Conservation (phyloP, 2,888 invertebrate genomes). For the Chironomus riparius region DNA sequence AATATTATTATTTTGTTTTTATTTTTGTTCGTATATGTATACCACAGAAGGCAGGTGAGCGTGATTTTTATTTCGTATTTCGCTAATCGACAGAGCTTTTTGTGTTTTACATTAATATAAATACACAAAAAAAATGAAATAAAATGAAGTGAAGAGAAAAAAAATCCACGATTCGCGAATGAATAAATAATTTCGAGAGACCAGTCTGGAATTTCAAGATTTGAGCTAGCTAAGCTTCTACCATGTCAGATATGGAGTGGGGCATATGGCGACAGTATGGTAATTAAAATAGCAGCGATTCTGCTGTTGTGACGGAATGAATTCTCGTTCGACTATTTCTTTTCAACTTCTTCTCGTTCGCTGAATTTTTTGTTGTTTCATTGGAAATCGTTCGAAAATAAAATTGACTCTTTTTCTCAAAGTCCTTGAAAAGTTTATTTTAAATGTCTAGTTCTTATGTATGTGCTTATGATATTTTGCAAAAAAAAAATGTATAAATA, state of each 20-base stretch:
- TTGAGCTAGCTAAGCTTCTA: not conserved
- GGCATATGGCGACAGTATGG: conserved; percentile 20
- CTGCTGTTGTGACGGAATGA: not conserved
- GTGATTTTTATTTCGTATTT: not conserved
- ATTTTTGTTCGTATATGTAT: not conserved
- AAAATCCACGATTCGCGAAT: not conserved
- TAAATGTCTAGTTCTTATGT: not conserved
- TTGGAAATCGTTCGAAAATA: not conserved
- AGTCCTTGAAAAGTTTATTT: not conserved
- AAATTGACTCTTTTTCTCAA: not conserved
- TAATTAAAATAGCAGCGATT: conserved; percentile 8
- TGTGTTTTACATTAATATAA: no score
- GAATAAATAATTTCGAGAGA: conserved; percentile 1
- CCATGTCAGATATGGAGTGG: conserved; percentile 2
- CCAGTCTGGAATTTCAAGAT: conserved; percentile 18
- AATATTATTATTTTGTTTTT: not conserved
- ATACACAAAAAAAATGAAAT: no score
- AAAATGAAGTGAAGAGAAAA: not conserved
- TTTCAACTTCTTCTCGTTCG: not conserved
- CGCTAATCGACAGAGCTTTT: no score
- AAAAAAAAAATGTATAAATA: not conserved
- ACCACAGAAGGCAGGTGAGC: conserved; percentile 15
- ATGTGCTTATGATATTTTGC: not conserved
- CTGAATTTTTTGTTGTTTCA: not conserved
- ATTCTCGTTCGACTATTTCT: not conserved